Base-by-base conservation (phyloP, 2,797 vertebrate species). In the Phrynocephalus forsythii region DNA sequence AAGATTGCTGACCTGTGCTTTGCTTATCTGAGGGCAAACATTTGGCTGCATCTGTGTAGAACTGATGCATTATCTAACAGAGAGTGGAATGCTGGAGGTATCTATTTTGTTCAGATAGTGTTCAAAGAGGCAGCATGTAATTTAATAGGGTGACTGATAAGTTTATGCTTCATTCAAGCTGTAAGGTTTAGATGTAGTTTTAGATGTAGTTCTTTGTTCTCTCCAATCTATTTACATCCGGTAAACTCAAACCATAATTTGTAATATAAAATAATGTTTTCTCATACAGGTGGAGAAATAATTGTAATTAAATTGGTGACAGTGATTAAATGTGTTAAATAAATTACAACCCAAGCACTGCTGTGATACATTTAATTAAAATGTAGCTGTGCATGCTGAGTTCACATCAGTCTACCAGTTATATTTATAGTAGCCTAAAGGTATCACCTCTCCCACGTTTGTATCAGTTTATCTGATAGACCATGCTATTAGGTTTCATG, bases 401-500 rank as follows among this genome's bases (percentile, higher is more conserved):
- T 88, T 91, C 44, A 89, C 67, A 78, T 67, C 48, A 33, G 63
- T 60, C 82, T 56, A 56, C 1, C 52, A 13, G 52, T 13, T 56
- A 44, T 44, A 4, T 44, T 44, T 44, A 44, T 44, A 44, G 38
- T 44, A 44, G 38, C 38, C 38, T 44, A 44, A 44, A 44, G 38
- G 38, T 44, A 44, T 44, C 38, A 44, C 33, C 38, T 44, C 3
- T 44, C 38, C 38, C 38, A 44, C 38, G 3, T 44, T 44, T 44
- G 38, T 44, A 44, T 44, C 38, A 44, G 38, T 44, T 3, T 44
- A 28, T 66, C 82, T 69, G 38, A 5, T 86, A 84, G 63, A 90
- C 48, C 73, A 88, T 22, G 79, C 83, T 76, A 68, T 76, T 69
- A 72, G 48, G 85, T 91, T 91, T 88, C 83, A 91, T 86, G 69